Evolutionary conservation across 1,140 invertebrate genomes (phyloP), one percentile per base, ranked within the genome.

Genomic region (Trichonephila clavata): DNA sequence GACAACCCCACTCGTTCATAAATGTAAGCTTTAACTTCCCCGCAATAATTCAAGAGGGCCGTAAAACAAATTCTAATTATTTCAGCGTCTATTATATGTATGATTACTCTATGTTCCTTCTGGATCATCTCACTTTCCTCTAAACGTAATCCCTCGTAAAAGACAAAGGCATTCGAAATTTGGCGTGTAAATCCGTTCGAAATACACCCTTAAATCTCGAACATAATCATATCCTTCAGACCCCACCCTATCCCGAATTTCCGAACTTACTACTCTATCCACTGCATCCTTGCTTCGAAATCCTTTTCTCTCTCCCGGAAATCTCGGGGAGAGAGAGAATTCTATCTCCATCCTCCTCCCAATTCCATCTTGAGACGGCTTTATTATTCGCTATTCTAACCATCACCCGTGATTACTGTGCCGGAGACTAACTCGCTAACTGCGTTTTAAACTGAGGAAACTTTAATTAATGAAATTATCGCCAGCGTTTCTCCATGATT

Each of bases 381-480:
- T 84, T 84, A 84, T 77, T 84, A 84, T 84, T 59, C 83, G 57
- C 83, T 27, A 84, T 84, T 59, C 83, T 50, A 84, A 59, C 83
- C 57, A 84, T 84, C 83, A 27, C 50, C 83, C 71, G 71, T 77
- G 71, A 77, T 77, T 77, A 77, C 71, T 77, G 24, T 27, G 71
- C 71, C 71, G 27, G 32, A 18, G 24, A 77, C 71, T 77, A 32
- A 84, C 43, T 59, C 83, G 21, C 50, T 84, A 84, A 84, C 83
- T 84, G 83, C 83, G 50, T 84, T 84, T 84, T 84, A 84, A 84
- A 84, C 83, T 59, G 83, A 20, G 21, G 43, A 27, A 27, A 84
- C 83, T 84, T 84, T 84, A 84, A 84, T 84, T 84, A 84, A 84
- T 84, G 83, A 84, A 84, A 84, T 84, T 84, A 84, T 84, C 83